Evolutionary conservation across 1,140 invertebrate genomes (phyloP).

Genomic region (Euura saliciscinereae): DNA sequence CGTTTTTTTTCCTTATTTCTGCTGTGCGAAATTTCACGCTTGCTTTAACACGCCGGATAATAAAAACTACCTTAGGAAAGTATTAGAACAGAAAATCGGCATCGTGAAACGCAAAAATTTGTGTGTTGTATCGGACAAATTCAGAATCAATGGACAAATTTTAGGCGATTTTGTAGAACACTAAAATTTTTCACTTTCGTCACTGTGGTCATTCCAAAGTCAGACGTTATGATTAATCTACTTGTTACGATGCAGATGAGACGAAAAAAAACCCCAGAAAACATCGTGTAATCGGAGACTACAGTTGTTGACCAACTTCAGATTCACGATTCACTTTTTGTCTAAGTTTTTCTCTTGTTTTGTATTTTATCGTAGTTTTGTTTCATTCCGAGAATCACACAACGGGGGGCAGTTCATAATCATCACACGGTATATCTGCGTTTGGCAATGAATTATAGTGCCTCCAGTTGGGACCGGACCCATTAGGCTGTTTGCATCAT

Average conservation of each 20-base stretch:
- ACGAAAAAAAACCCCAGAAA: not conserved
- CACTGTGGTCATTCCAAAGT: not conserved
- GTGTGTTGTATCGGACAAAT: too few relatives aligned
- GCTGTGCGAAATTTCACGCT: not conserved
- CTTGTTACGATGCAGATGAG: not conserved
- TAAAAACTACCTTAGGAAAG: not conserved
- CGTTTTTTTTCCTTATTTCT: not conserved
- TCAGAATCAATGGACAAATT: too few relatives aligned
- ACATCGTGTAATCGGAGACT: not conserved
- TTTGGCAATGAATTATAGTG: constrained; percentile 7
- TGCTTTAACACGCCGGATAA: not conserved
- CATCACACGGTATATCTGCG: not conserved
- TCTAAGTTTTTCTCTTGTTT: too few relatives aligned
- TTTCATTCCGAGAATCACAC: not conserved
- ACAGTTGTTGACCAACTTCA: not conserved
- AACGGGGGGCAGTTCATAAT: not conserved
- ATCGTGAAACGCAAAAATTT: too few relatives aligned
- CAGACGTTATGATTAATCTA: not conserved
- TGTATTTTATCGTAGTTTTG: not conserved
- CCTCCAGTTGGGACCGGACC: not conserved
- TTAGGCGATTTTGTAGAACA: not conserved
- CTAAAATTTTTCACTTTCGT: not conserved
- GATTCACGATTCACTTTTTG: not conserved
- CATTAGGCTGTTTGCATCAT: constrained; percentile 21
- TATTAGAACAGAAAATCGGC: not conserved